Evolutionary conservation across 2,113 vertebrate species (phyloP), one percentile per base, ranked within the genome.

Genomic region (Mirounga angustirostris): DNA sequence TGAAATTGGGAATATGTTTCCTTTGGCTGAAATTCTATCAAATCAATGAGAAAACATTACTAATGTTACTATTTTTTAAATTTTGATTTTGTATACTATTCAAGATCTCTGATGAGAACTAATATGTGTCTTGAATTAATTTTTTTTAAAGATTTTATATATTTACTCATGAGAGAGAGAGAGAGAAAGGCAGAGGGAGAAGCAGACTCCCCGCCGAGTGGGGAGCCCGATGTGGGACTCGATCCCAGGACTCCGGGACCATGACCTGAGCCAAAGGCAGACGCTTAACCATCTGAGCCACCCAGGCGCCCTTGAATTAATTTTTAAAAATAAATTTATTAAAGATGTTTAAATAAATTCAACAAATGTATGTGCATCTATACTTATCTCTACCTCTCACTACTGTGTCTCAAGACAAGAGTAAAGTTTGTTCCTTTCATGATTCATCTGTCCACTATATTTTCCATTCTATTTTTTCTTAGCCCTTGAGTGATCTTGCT

Each of bases 251-350:
- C 36, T 40, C 36, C 3, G 36, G 36, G 36, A 40, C 36, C 36
- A 40, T 40, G 36, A 40, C 36, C 36, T 40, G 36, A 40, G 36
- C 36, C 36, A 3, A 40, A 40, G 36, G 36, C 36, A 40, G 36
- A 40, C 3, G 36, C 36, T 40, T 40, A 40, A 40, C 36, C 36
- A 40, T 40, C 36, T 40, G 36, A 40, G 36, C 36, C 36, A 40
- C 36, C 36, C 36, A 40, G 36, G 36, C 2, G 36, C 36, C 36
- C 4, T 21, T 78, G 18, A 94, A 33, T 74, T 90, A 67, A 89
- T 93, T 87, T 92, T 19, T 36, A 78, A 78, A 73, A 13, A 28
- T 90, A 89, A 92, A 73, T 71, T 65, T 19, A 85, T 54, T 71
- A 94, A n/a, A 24, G 14, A 52, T n/a, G 36, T 63, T 84, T 67